Base-by-base conservation (phyloP, 2,888 invertebrate species). In the Romanomermis culicivorax region DNA sequence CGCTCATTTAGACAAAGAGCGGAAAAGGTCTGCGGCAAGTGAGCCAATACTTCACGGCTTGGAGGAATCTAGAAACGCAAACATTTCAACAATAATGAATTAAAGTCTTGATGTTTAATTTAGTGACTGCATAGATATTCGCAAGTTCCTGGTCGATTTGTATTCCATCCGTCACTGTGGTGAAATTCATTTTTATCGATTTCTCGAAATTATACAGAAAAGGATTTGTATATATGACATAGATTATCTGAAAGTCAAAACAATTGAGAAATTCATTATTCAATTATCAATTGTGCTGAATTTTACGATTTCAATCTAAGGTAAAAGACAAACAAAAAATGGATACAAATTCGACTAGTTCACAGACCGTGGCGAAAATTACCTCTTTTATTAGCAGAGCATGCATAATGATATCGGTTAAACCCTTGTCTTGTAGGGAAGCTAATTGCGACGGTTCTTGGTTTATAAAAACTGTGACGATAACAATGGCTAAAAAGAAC, bases 1-100 rank as follows among this genome's bases (percentile, higher is more conserved):
- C 83, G 76, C 42, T 79, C 77, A 68, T 87, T 87, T 58, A 87
- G 72, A 68, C 86, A 86, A 36, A 87, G 71, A 0, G 85, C 85
- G 63, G 82, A 81, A 72, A 86, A 85, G 29, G 85, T 83, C 70
- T 83, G 84, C 4, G 86, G 85, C 60, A 87, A 71, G 0, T 84
- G 82, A n/a, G 83, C 82, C 48, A 87, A 74, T 2, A 75, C 73
- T 63, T 76, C 76, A 54, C 75, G 67, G 1, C 74, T 75, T 20
- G 75, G 72, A 43, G 77, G 76, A 3, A 77, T 71, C 73, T 76
- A 59, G 27, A 64, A 61, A 42, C 1, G n/a, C n/a, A n/a, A n/a
- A n/a, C n/a, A n/a, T n/a, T n/a, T n/a, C n/a, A n/a, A n/a, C n/a
- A n/a, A n/a, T n/a, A n/a, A n/a, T n/a, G n/a, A n/a, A n/a, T n/a